Base-by-base conservation (phyloP, 2,888 invertebrate species). In the Phalera bucephala region DNA sequence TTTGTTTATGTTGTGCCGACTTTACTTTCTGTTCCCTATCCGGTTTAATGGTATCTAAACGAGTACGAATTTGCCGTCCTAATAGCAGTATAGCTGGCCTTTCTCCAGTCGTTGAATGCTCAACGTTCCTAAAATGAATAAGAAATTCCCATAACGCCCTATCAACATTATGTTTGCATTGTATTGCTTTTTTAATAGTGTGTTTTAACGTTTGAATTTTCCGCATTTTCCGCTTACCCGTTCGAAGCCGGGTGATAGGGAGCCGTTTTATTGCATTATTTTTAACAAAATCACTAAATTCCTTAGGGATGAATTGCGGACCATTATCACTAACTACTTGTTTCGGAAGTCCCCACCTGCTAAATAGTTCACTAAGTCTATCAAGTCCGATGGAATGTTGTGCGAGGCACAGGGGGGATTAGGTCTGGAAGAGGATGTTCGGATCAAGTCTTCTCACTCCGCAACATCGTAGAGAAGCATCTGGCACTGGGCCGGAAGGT, bases 161-260 rank as follows among this genome's bases (percentile, higher is more conserved):
- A 6, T 36, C 15, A 7, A 51, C 14, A 15, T 51, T 32, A 9
- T 20, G 15, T 0, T 32, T 30, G 6, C 45, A 36, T 1, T 11
- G 10, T 11, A 40, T 2, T 0, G 50, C 53, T 8, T 54, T 57
- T 26, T 48, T 45, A 7, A 52, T 52, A 3, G 14, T 45, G 9
- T 28, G 34, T 27, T 55, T 52, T 6, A 41, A 5, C 0, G 37
- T 40, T 1, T 33, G 35, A 0, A 58, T n/a, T n/a, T n/a, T n/a
- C 52, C 0, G 52, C 49, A 29, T 51, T 53, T 29, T 55, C 53
- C 0, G 52, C 52, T 0, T 25, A 26, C 1, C 36, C 36, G 12
- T 36, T 36, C 7, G 19, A 30, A 6, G 36, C 13, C 1, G 31
- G 36, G 8, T 23, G 28, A 14, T 36, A 36, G 2, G 36, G 36